These are phyloP conservation scores for Lindbergichthys nudifrons DNA, from an alignment of 2,797 vertebrate genomes.

Conservation along the genomic window DNA sequence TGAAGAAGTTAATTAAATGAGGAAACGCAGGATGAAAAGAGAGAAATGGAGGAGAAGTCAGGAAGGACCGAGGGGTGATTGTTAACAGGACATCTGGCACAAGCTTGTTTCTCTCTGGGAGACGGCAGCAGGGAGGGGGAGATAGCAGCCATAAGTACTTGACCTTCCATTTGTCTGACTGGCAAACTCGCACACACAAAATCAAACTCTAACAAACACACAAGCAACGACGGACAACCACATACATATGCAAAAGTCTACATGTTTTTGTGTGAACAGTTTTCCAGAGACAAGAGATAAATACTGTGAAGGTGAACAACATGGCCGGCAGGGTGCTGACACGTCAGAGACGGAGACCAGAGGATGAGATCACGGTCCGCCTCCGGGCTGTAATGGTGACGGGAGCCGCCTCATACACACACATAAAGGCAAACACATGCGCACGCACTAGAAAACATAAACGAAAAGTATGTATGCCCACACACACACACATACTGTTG, in stretches of 20 bases:
- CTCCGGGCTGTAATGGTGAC: constrained; percentile 53
- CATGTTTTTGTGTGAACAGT: constrained; percentile 32
- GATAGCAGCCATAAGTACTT: constrained; percentile 65
- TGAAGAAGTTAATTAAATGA: constrained; percentile 73
- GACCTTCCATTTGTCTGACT: constrained; percentile 75
- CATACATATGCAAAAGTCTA: constrained; percentile 63
- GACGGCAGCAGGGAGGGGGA: constrained; percentile 39
- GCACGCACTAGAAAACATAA: constrained; percentile 31
- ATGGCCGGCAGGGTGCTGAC: constrained; percentile 66
- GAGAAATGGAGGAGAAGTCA: constrained; percentile 58
- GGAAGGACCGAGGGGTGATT: constrained; percentile 68
- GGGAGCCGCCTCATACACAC: constrained; percentile 18
- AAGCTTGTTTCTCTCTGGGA: constrained; percentile 62
- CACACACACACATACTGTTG: constrained; percentile 32
- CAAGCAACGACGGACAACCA: constrained; percentile 12
- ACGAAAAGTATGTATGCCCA: constrained; percentile 18
- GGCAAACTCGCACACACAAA: constrained; percentile 52
- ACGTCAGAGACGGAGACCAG: constrained; percentile 61
- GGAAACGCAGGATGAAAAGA: constrained; percentile 52
- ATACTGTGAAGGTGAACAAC: constrained; percentile 71
- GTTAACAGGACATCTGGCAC: constrained; percentile 81
- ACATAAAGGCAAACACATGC: background rate
- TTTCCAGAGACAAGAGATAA: constrained; percentile 49
- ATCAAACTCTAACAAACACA: constrained; percentile 48
- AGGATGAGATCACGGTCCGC: constrained; percentile 65